Base-by-base conservation (phyloP, 2,797 vertebrate genomes). In the Gila robusta region DNA sequence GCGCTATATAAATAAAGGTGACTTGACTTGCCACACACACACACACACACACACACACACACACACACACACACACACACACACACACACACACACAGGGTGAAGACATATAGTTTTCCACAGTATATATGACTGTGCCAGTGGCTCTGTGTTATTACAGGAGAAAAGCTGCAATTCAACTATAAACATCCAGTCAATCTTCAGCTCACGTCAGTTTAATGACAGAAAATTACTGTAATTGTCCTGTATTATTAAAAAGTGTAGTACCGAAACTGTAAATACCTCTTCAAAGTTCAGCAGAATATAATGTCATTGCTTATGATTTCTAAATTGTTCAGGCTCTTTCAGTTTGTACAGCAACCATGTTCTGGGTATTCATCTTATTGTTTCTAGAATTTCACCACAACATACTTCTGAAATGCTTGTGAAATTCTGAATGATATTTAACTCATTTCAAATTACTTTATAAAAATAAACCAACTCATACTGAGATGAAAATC, bases 41-140 rank as follows among this genome's bases (percentile, higher is more conserved):
- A 32, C 62, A 85, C 77, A 56, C 64, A 82, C 52, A 41, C 69
- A 67, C 28, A 77, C 52, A 73, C 73, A 66, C 39, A 49, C 62
- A 85, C 77, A 56, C 56, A 82, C 52, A 41, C 69, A 67, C 28
- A 77, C 52, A 73, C 73, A 66, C 39, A 49, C 62, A 76, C 49
- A 80, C 72, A 59, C 37, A 47, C 56, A 59, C 56, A 62, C 56
- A 52, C 26, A 39, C 28, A 52, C 49, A 77, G 6, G 5, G 3
- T 64, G 64, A 32, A 85, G 37, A 79, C n/a, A 81, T 52, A 86
- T 23, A 35, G 23, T 64, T 35, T 76, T 74, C 82, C 54, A 47
- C 23, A 52, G 59, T 37, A 47, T 77, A 52, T 56, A 49, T 66
- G 32, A 66, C 41, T 26, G 52, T 56, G 47, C 52, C 69, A 82